Percentiles rank a stretch among this genome's conserved stretches.
These are phyloP conservation scores for Corella eumyota DNA, from an alignment of 23 tunicate genomes.

Conservation along the genomic window DNA sequence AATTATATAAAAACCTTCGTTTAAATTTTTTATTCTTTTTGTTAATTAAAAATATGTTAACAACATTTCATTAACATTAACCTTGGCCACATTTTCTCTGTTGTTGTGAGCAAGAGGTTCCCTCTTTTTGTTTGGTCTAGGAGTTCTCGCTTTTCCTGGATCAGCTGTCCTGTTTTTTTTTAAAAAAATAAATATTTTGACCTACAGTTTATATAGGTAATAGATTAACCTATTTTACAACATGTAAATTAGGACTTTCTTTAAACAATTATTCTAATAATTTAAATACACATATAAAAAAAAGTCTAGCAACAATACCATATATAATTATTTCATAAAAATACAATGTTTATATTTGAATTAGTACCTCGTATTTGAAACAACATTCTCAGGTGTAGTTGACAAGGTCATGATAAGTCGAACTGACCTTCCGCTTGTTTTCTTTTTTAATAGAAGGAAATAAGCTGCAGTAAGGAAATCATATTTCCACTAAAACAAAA, in stretches of 20 bases:
- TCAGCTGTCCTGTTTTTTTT: constrained; percentile 8
- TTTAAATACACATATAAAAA: too few species aligned
- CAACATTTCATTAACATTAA: not conserved
- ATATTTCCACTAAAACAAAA: constrained; percentile 67
- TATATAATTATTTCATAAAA: too few species aligned
- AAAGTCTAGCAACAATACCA: too few species aligned
- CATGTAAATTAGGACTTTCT: too few species aligned
- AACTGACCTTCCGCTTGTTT: constrained; percentile 53
- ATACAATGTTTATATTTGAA: too few species aligned
- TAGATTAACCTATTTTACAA: too few species aligned
- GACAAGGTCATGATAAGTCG: constrained; percentile 51
- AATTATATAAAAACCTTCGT: not conserved
- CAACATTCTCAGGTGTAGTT: constrained; percentile 18
- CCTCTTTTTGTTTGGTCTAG: constrained; percentile 19
- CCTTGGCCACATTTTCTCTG: constrained; percentile 65
- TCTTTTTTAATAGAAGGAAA: constrained; percentile 67
- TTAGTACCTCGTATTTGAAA: constrained; percentile 7
- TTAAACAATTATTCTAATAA: too few species aligned
- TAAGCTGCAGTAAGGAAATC: constrained; percentile 85
- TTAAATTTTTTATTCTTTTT: not conserved
- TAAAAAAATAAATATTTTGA: too few species aligned
- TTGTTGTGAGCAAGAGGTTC: constrained; percentile 33
- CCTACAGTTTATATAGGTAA: too few species aligned
- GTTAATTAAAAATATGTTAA: not conserved
- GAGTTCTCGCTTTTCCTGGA: constrained; percentile 17